Conservation (phyloP, 1,140 invertebrate species). For the Chironomus striatipennis region DNA sequence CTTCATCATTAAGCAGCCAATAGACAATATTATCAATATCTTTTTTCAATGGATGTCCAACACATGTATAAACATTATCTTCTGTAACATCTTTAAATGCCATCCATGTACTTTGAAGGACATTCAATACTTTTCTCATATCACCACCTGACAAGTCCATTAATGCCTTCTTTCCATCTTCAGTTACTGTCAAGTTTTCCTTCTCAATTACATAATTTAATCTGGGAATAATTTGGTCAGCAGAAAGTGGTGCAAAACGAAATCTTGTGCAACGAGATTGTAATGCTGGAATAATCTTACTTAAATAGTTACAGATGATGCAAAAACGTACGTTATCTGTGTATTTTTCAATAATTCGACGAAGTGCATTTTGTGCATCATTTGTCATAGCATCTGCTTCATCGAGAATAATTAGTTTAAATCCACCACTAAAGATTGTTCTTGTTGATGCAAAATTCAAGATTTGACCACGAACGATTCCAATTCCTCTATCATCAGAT, state of each 20-base stretch:
- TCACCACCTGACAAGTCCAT: constrained; percentile 89
- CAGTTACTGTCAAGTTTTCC: constrained; percentile 84
- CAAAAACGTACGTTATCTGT: constrained; percentile 98
- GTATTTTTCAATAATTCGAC: constrained; percentile 98
- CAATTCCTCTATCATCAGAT: constrained; percentile 97
- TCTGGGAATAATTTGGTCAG: constrained; percentile 82
- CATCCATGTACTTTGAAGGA: constrained; percentile 85
- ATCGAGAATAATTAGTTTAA: constrained; percentile 96
- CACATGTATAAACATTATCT: constrained; percentile 90
- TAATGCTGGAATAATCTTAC: constrained; percentile 96
- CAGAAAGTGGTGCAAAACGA: constrained; percentile 84
- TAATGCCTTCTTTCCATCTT: constrained; percentile 86
- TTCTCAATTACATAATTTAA: constrained; percentile 74
- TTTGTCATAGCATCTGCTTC: constrained; percentile 99
- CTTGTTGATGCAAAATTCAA: constrained; percentile 97
- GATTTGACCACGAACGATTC: constrained; percentile 90
- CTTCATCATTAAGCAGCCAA: constrained; percentile 79
- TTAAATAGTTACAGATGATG: constrained; percentile 97
- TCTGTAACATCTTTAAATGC: constrained; percentile 82
- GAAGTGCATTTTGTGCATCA: constrained; percentile 97
- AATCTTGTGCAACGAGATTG: constrained; percentile 97
- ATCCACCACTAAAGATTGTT: constrained; percentile 88
- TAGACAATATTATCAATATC: constrained; percentile 87
- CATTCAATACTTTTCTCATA: constrained; percentile 95
- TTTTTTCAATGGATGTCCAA: constrained; percentile 84